Percentiles rank a stretch among this genome's conserved stretches.
Evolutionary conservation across 2,113 vertebrate species (phyloP).

Genomic region (Macquaria ambigua): DNA sequence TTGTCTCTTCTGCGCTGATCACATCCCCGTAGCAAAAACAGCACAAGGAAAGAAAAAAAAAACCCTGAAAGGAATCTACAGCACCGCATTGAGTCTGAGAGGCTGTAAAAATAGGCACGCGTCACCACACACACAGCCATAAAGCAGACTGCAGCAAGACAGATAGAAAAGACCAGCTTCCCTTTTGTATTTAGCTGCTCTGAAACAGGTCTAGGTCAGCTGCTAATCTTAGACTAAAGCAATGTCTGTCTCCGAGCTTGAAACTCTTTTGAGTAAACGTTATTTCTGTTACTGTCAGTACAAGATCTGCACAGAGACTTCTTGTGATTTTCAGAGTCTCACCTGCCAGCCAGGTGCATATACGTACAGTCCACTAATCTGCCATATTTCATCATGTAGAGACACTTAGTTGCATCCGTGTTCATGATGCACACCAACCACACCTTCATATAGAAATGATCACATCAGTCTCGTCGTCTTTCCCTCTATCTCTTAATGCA

Average conservation of each 20-base stretch:
- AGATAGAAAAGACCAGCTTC: conserved; percentile 38
- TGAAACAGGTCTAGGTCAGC: conserved; percentile 62
- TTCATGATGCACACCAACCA: conserved; percentile 6
- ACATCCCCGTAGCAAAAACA: conserved; percentile 12
- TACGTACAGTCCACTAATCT: conserved; percentile 3
- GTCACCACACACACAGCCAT: conserved; percentile 54
- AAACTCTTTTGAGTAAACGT: conserved; percentile 13
- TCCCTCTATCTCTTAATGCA: conserved; percentile 60
- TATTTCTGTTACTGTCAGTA: conserved; percentile 3
- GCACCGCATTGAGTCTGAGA: conserved; percentile 44
- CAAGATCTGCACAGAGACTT: neutral
- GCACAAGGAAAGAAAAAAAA: conserved; percentile 16
- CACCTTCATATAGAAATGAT: conserved; percentile 22
- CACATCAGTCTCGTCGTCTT: conserved; percentile 32
- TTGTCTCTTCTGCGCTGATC: conserved; percentile 20
- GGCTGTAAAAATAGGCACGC: conserved; percentile 68
- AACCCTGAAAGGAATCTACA: conserved; percentile 28
- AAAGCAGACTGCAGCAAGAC: conserved; percentile 73
- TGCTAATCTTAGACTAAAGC: conserved; percentile 61
- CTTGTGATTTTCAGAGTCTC: neutral
- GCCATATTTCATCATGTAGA: conserved; percentile 34
- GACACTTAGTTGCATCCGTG: conserved; percentile 14
- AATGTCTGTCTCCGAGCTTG: conserved; percentile 10
- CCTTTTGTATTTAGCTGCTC: conserved; percentile 33
- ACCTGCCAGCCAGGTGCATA: conserved; percentile 5